A percentile compares a stretch with the other conserved stretches of the same genome.
Evolutionary conservation across 2,797 vertebrate genomes (phyloP).

Genomic region (Gymnodraco acuticeps): DNA sequence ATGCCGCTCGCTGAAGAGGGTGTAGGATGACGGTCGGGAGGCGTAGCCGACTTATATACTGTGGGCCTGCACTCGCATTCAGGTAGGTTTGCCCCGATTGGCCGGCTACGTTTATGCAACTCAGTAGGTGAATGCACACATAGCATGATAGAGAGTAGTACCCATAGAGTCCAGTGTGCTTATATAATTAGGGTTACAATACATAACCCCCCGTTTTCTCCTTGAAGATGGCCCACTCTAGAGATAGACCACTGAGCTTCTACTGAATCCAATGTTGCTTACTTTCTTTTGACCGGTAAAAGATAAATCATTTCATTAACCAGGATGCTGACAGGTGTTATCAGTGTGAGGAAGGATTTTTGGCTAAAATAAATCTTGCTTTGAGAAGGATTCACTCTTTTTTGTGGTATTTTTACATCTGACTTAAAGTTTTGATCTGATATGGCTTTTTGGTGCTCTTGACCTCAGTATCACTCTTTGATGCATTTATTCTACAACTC

Average conservation of each 20-base stretch:
- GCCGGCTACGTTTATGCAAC: too few relatives aligned
- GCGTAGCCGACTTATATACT: too few relatives aligned
- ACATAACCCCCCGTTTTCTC: neutral
- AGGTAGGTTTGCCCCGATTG: too few relatives aligned
- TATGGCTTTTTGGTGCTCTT: neutral
- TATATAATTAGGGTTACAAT: too few relatives aligned
- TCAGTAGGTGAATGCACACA: too few relatives aligned
- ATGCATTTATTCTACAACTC: neutral
- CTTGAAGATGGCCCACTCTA: neutral
- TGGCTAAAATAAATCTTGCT: neutral
- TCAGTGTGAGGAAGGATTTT: neutral
- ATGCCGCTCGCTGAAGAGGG: too few relatives aligned
- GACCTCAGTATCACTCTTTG: neutral
- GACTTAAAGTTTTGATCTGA: neutral
- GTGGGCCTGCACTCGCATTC: too few relatives aligned
- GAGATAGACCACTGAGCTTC: neutral
- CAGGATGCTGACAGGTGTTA: neutral
- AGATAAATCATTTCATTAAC: neutral
- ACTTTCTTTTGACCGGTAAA: neutral
- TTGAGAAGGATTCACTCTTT: neutral
- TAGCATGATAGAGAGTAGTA: too few relatives aligned
- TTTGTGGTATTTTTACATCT: slow-evolving; percentile 4
- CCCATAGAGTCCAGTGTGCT: too few relatives aligned
- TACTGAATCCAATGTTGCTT: neutral
- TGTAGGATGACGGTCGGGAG: too few relatives aligned